Conservation (phyloP, 1,140 invertebrate genomes). For the Lordiphosa collinella region DNA sequence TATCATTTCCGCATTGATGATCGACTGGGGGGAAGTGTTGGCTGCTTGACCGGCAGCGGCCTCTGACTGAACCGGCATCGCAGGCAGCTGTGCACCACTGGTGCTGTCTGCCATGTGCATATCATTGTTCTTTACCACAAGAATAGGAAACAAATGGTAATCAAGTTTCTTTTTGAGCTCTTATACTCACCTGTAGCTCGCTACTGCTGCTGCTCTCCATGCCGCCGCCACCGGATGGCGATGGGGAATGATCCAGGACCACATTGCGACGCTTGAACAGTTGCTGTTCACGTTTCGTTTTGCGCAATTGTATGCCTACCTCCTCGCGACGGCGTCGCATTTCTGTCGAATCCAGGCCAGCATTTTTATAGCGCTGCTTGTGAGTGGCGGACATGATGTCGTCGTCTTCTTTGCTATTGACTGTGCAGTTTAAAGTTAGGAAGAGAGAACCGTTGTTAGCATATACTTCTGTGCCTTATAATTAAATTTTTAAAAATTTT, state of each 20-base stretch:
- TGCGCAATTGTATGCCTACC: conserved; percentile 96
- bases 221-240: conserved; percentile 8
- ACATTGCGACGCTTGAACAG: conserved; percentile 96
- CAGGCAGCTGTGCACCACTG: conserved; percentile 9
- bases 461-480: too few relatives aligned
- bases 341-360: conserved; percentile 94
- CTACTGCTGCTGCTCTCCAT: conserved; percentile 44
- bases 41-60: conserved; percentile 8
- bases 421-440: background rate
- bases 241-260: conserved; percentile 69
- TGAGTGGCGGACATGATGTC: conserved; percentile 87
- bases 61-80: conserved; percentile 6
- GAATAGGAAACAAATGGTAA: background rate
- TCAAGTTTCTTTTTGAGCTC: background rate
- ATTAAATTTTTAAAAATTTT: too few relatives aligned
- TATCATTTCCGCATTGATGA: conserved; percentile 90
- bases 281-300: conserved; percentile 96
- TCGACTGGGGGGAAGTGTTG: conserved; percentile 34
- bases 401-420: conserved; percentile 15
- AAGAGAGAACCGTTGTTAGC: background rate
- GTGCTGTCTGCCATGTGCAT: conserved; percentile 62
- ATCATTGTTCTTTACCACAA: conserved; percentile 36
- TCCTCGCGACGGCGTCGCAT: conserved; percentile 95
- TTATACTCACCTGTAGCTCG: conserved; percentile 40
- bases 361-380: conserved; percentile 97